These are phyloP conservation scores for Tetrao urogallus DNA, from an alignment of 2,113 vertebrate species.

Conservation along the genomic window DNA sequence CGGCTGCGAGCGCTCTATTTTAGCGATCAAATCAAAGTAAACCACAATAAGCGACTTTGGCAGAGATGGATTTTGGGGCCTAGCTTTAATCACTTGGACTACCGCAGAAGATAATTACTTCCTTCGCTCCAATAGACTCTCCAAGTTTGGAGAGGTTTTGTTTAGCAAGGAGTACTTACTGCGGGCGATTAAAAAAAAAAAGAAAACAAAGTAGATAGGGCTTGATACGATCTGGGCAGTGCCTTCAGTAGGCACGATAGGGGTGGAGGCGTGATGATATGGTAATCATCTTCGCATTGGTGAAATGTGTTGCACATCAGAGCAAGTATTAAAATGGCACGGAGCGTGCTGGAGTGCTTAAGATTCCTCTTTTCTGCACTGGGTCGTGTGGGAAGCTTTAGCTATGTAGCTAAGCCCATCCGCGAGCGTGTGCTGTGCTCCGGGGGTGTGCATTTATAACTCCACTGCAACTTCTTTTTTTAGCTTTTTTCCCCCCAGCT, in stretches of 20 bases:
- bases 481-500: not conserved
- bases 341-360: not conserved
- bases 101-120: conserved; percentile 80
- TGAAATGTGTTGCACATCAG: conserved; percentile 50
- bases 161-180: conserved; percentile 57
- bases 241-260: conserved; percentile 36
- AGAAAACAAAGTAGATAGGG: conserved; percentile 32
- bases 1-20: conserved; percentile 62
- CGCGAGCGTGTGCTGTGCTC: accelerated
- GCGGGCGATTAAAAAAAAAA: conserved; percentile 29
- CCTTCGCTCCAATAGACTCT: conserved; percentile 72
- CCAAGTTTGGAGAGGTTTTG: conserved; percentile 71
- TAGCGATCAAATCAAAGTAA: conserved; percentile 70
- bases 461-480: not conserved
- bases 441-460: accelerated
- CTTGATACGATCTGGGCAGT: conserved; percentile 54
- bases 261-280: conserved; percentile 40
- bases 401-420: not conserved
- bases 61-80: conserved; percentile 77
- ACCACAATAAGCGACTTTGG: conserved; percentile 65
- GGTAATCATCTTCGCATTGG: conserved; percentile 45
- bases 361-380: not conserved
- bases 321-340: not conserved
- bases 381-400: not conserved
- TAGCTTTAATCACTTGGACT: conserved; percentile 78